A percentile compares a stretch with the other conserved stretches of the same genome.
These are phyloP conservation scores for Mus pahari DNA, from an alignment of 2,113 vertebrate genomes.

Conservation along the genomic window DNA sequence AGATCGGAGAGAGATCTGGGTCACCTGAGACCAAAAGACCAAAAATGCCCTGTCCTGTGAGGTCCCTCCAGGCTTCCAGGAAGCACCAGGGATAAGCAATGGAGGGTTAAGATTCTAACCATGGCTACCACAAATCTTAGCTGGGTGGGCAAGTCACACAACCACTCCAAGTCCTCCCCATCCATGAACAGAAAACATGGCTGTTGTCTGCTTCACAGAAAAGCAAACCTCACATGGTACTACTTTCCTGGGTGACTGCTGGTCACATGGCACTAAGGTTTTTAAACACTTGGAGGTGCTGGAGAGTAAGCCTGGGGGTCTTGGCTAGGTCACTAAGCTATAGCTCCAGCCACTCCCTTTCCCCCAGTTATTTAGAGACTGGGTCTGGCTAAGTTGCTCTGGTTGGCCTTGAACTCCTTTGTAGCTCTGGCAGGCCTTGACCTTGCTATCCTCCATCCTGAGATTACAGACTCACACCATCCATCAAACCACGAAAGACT, in stretches of 20 bases:
- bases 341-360: not conserved
- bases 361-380: not conserved
- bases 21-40: slow-evolving; percentile 88
- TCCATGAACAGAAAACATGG: not conserved
- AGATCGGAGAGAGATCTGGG: slow-evolving; percentile 92
- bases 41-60: not conserved
- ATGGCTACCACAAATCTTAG: not conserved
- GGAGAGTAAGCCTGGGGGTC: not conserved
- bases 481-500: not conserved
- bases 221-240: not conserved
- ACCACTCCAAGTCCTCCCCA: not conserved
- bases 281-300: not conserved
- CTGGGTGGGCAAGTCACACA: not conserved
- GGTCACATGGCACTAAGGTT: not conserved
- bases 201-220: not conserved
- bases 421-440: not conserved
- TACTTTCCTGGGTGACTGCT: not conserved
- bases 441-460: not conserved
- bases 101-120: not conserved
- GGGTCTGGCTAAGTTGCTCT: not conserved
- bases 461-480: not conserved
- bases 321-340: not conserved
- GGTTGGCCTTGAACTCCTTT: not conserved
- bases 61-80: not conserved
- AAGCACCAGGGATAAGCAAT: not conserved